phyloP scores from a whole-genome alignment of 2,888 invertebrate genomes.

The Callyntrura guangdongensis region DNA sequence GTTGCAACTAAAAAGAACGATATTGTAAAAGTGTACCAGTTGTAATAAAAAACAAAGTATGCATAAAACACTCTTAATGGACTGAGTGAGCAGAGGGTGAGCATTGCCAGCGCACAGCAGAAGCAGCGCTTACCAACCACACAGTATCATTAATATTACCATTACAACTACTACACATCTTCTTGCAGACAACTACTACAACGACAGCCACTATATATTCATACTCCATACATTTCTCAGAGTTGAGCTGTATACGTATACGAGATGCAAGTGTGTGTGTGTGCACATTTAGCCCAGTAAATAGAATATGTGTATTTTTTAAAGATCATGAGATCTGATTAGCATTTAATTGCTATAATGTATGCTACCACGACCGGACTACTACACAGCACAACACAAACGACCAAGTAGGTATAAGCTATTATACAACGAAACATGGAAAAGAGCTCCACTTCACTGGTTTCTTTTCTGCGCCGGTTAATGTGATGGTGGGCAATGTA shows the following conservation, averaged over 20 bases:
- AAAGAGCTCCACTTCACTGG: slow-evolving; percentile 48
- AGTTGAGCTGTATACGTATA: not conserved
- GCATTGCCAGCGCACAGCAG: slow-evolving; percentile 28
- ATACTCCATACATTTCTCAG: too few relatives aligned
- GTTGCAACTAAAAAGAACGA: slow-evolving; percentile 57
- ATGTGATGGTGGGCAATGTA: slow-evolving; percentile 38
- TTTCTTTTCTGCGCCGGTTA: slow-evolving; percentile 18
- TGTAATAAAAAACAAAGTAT: slow-evolving; percentile 61
- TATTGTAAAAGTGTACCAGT: slow-evolving; percentile 52
- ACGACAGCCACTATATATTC: not conserved
- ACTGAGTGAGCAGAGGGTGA: slow-evolving; percentile 62
- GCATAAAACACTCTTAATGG: slow-evolving; percentile 69
- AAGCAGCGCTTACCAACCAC: slow-evolving; percentile 36
- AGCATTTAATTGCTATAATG: slow-evolving; percentile 73
- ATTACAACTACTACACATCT: not conserved
- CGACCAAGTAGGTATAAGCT: slow-evolving; percentile 42
- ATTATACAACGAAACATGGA: slow-evolving; percentile 52
- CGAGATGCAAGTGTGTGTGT: not conserved
- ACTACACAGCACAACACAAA: slow-evolving; percentile 32
- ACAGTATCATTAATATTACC: not conserved
- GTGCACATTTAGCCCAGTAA: slow-evolving; percentile 16
- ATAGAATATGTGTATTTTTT: slow-evolving; percentile 53
- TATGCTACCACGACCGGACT: slow-evolving; percentile 31
- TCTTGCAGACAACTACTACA: too few relatives aligned
- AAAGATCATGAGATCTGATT: slow-evolving; percentile 68